Percentiles rank a stretch among this genome's conserved stretches.
phyloP scores from a whole-genome alignment of 2,797 vertebrate species.

The Allobates femoralis region DNA sequence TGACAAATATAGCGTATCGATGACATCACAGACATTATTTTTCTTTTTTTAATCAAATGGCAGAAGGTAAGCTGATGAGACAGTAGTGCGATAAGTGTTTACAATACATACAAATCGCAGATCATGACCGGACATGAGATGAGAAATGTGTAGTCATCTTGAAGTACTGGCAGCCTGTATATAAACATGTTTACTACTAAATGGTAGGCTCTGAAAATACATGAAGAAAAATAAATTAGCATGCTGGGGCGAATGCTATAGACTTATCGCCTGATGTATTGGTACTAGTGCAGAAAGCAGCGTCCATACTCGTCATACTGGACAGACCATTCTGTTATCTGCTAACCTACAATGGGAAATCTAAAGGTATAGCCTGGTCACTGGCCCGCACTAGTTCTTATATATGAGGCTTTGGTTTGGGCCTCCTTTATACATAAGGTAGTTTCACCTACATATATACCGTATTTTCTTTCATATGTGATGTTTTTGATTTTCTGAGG shows the following conservation, averaged over 20 bases:
- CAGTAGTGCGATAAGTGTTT: not conserved
- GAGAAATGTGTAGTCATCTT: constrained; percentile 32
- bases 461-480: not conserved
- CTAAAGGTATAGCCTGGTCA: not conserved
- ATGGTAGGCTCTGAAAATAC: not conserved
- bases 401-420: not conserved
- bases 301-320: not conserved
- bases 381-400: not conserved
- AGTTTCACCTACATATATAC: not conserved
- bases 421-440: not conserved
- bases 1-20: not conserved
- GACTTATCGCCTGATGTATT: not conserved
- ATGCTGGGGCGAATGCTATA: not conserved
- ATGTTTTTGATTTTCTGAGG: not conserved
- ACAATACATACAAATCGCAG: constrained; percentile 25
- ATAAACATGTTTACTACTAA: not conserved
- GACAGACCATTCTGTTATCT: not conserved
- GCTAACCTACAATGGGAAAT: not conserved
- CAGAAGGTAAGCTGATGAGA: not conserved
- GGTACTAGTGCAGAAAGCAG: not conserved
- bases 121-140: constrained; percentile 37
- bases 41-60: constrained; percentile 14
- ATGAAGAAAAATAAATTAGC: not conserved
- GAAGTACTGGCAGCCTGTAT: constrained; percentile 23
- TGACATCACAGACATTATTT: constrained; percentile 34